Percentiles rank a stretch among this genome's conserved stretches.
These are phyloP conservation scores for Australoheros facetus DNA, from an alignment of 2,797 vertebrate genomes.

Conservation along the genomic window DNA sequence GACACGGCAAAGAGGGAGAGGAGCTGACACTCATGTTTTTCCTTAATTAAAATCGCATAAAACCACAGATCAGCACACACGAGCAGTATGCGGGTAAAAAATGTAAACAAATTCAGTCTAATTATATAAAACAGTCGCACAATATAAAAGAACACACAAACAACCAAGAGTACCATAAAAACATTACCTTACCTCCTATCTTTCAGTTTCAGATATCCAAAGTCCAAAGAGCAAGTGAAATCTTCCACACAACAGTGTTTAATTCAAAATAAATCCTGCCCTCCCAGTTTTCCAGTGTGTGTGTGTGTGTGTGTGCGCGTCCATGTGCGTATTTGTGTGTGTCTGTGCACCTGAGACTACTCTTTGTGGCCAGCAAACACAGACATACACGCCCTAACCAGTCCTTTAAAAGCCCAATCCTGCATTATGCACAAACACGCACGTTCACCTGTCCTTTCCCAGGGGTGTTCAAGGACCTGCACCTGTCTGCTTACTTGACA, in stretches of 20 bases:
- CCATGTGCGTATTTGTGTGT: not conserved
- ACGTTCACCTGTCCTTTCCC: slow-evolving; percentile 52
- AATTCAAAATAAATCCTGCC: slow-evolving; percentile 51
- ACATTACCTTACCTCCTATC: slow-evolving; percentile 53
- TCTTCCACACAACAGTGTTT: slow-evolving; percentile 26
- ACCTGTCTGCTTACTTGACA: slow-evolving; percentile 73
- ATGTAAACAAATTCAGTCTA: not conserved
- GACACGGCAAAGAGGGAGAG: slow-evolving; percentile 39
- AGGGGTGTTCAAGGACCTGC: slow-evolving; percentile 65
- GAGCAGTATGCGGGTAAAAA: not conserved
- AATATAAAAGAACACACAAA: not conserved
- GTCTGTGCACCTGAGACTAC: slow-evolving; percentile 16
- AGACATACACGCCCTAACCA: slow-evolving; percentile 50
- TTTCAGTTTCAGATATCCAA: slow-evolving; percentile 52
- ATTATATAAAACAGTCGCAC: not conserved
- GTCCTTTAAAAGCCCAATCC: slow-evolving; percentile 41
- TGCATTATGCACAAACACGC: slow-evolving; percentile 28
- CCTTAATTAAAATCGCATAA: slow-evolving; percentile 30
- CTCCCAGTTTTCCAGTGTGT: slow-evolving; percentile 36
- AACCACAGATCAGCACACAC: not conserved
- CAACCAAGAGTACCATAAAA: not conserved
- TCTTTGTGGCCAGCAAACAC: slow-evolving; percentile 42
- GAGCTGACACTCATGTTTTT: slow-evolving; percentile 19
- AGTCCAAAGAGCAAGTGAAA: slow-evolving; percentile 61
- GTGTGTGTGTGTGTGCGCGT: slow-evolving; percentile 6